Conservation (phyloP, 2,888 invertebrate species). For the Pocota personata region DNA sequence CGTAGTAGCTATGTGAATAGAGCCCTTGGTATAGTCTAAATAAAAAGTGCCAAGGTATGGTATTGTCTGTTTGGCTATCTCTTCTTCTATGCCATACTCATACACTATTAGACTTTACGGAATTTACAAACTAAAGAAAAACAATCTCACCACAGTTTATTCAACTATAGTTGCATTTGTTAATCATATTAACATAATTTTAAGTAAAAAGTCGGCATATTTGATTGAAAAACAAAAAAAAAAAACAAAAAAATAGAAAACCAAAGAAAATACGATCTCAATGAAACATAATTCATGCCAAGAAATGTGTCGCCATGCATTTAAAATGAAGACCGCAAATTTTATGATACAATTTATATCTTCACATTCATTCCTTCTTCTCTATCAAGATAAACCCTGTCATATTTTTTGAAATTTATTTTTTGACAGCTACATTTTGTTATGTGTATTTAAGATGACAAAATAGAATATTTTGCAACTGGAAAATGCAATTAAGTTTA, state of each 20-base stretch:
- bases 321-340: constrained; percentile 23
- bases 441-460: no score
- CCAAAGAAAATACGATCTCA: not conserved
- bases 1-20: no score
- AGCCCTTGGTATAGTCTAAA: no score
- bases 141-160: not conserved
- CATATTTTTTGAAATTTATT: constrained; percentile 39
- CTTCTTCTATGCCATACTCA: no score
- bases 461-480: no score
- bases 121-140: not conserved
- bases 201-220: not conserved
- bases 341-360: constrained; percentile 33
- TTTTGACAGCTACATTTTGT: constrained; percentile 23
- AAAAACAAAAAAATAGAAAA: not conserved
- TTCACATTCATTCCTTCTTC: not conserved
- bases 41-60: not conserved
- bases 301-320: constrained; percentile 37
- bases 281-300: not conserved
- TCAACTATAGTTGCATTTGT: not conserved
- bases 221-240: not conserved
- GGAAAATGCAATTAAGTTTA: no score
- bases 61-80: no score
- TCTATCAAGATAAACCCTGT: constrained; percentile 7
- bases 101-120: not conserved
- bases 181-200: not conserved